Conservation (phyloP, 2,797 vertebrate genomes). For the Geotrypetes seraphini region DNA sequence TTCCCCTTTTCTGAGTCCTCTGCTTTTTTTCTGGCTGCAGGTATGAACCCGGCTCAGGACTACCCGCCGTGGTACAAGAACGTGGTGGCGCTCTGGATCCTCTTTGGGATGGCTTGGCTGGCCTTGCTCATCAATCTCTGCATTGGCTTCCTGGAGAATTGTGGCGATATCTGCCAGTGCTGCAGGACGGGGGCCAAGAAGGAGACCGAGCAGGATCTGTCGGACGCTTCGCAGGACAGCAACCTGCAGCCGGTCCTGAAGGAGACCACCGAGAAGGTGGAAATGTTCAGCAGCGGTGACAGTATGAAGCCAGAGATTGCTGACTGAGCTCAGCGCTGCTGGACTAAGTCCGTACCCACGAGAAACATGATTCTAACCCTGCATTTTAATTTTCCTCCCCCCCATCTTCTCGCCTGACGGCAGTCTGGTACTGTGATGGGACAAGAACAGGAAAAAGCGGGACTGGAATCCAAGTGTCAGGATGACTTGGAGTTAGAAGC, state of each 20-base stretch:
- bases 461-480: no score
- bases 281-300: constrained; percentile 11
- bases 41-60: constrained; percentile 55
- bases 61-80: constrained; percentile 80
- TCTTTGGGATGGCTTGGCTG: constrained; percentile 88
- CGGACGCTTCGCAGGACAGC: constrained; percentile 5
- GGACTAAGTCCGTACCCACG: no score
- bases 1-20: background rate
- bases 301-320: constrained; percentile 1
- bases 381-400: no score
- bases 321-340: no score
- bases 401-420: no score
- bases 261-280: constrained; percentile 1
- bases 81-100: constrained; percentile 78
- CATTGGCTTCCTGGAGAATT: constrained; percentile 68
- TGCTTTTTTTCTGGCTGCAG: constrained; percentile 34
- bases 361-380: no score
- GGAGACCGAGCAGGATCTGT: constrained; percentile 13
- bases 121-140: constrained; percentile 76
- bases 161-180: constrained; percentile 34
- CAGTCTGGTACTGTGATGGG: no score
- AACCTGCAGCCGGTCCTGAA: background rate
- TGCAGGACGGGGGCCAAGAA: constrained; percentile 2
- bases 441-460: no score
- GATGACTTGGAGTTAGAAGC: no score